These are phyloP conservation scores for Coelopa pilipes DNA, from an alignment of 2,888 invertebrate species.

Conservation along the genomic window DNA sequence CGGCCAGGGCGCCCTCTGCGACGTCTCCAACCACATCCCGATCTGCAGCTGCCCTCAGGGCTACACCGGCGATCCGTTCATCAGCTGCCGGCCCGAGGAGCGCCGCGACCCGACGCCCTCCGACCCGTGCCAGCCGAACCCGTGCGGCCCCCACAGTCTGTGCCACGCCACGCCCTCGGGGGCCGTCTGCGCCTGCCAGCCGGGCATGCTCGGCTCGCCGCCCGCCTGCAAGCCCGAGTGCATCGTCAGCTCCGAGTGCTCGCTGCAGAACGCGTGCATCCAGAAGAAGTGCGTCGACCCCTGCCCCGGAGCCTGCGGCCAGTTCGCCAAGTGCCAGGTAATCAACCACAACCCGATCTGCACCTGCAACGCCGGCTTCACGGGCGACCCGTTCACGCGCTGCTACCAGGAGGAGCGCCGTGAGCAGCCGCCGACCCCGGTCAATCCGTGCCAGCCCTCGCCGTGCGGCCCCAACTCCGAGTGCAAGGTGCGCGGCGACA, in stretches of 20 bases:
- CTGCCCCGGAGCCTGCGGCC: slow-evolving; percentile 81
- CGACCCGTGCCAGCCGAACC: slow-evolving; percentile 76
- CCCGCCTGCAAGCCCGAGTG: slow-evolving; percentile 82
- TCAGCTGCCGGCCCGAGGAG: slow-evolving; percentile 69
- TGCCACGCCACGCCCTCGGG: slow-evolving; percentile 75
- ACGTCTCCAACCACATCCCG: slow-evolving; percentile 79
- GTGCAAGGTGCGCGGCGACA: slow-evolving; percentile 70
- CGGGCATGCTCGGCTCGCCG: slow-evolving; percentile 79
- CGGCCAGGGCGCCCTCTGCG: slow-evolving; percentile 76
- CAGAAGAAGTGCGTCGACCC: slow-evolving; percentile 82
- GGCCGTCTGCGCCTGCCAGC: slow-evolving; percentile 77
- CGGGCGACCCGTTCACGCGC: slow-evolving; percentile 80
- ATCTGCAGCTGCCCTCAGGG: slow-evolving; percentile 77
- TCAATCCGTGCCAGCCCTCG: slow-evolving; percentile 74
- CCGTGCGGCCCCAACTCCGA: slow-evolving; percentile 75
- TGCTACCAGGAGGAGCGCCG: slow-evolving; percentile 68
- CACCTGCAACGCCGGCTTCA: slow-evolving; percentile 75
- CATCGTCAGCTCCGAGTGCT: slow-evolving; percentile 82
- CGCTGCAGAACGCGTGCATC: slow-evolving; percentile 77
- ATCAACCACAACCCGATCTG: slow-evolving; percentile 85
- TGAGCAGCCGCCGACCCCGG: slow-evolving; percentile 55
- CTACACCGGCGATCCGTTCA: slow-evolving; percentile 77
- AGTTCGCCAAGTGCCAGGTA: slow-evolving; percentile 81
- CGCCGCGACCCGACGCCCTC: slow-evolving; percentile 48
- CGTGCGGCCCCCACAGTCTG: slow-evolving; percentile 80